These are phyloP conservation scores for Leptopilina syphax DNA, from an alignment of 2,888 invertebrate species.

Conservation along the genomic window DNA sequence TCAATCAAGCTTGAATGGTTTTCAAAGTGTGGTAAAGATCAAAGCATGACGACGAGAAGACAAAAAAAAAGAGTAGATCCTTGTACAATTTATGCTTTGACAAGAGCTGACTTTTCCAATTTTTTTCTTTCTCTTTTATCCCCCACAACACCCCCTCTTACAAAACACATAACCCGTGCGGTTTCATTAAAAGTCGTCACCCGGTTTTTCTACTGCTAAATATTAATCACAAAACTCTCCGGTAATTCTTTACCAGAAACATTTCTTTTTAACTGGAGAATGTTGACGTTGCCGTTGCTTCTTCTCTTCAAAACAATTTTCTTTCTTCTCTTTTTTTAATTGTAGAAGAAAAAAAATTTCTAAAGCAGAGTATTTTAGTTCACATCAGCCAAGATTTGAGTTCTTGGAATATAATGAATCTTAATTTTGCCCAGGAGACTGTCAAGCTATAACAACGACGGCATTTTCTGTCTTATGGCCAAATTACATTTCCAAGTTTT, in stretches of 20 bases:
- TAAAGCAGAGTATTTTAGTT: slow-evolving; percentile 7
- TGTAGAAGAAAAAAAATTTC: slow-evolving; percentile 32
- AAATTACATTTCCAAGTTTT: not conserved
- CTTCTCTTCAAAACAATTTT: not conserved
- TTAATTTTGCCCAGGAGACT: slow-evolving; percentile 10
- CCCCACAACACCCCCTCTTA: slow-evolving; percentile 39
- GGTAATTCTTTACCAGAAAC: slow-evolving; percentile 54
- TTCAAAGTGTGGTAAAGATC: slow-evolving; percentile 33
- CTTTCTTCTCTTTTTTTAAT: slow-evolving; percentile 17
- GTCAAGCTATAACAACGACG: slow-evolving; percentile 7
- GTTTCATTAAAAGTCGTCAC: slow-evolving; percentile 54
- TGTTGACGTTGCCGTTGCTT: slow-evolving; percentile 11
- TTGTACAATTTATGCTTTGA: slow-evolving; percentile 43
- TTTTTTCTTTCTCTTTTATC: slow-evolving; percentile 42
- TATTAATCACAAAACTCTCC: slow-evolving; percentile 50
- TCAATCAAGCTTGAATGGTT: slow-evolving; percentile 7
- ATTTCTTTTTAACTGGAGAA: slow-evolving; percentile 11
- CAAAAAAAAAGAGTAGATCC: slow-evolving; percentile 42
- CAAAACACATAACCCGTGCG: slow-evolving; percentile 37
- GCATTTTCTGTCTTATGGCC: not conserved
- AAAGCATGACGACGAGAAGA: slow-evolving; percentile 22
- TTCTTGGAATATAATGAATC: slow-evolving; percentile 36
- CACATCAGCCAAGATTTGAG: slow-evolving; percentile 13
- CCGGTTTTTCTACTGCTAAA: slow-evolving; percentile 48
- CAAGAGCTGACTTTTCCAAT: not conserved